Conservation (phyloP, 1,140 invertebrate genomes). For the Drosophila nasuta region DNA sequence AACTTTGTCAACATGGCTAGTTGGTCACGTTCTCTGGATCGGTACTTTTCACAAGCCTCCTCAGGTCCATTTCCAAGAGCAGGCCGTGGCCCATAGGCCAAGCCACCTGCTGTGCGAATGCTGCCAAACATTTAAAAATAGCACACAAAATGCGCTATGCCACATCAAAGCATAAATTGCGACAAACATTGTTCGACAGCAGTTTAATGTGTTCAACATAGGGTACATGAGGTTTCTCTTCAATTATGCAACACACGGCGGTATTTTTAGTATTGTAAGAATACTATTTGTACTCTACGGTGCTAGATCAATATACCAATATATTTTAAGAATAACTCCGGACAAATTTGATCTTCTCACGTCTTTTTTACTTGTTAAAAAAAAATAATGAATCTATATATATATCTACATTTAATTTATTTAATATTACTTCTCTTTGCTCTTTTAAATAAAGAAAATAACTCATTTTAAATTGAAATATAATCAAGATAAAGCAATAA, state of each 20-base stretch:
- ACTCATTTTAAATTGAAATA: no score
- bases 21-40: slow-evolving; percentile 48
- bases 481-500: no score
- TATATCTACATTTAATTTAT: no score
- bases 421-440: no score
- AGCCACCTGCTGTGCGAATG: slow-evolving; percentile 62
- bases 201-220: background rate
- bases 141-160: slow-evolving; percentile 41
- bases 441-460: no score
- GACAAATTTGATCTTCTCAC: no score
- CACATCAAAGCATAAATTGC: slow-evolving; percentile 49
- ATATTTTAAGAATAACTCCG: no score
- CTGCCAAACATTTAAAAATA: slow-evolving; percentile 62
- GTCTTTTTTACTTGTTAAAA: no score
- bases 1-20: slow-evolving; percentile 63
- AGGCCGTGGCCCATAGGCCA: background rate
- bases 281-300: no score
- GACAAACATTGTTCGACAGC: slow-evolving; percentile 23
- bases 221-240: background rate
- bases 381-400: no score
- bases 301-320: no score
- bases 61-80: background rate
- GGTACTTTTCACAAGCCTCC: slow-evolving; percentile 56
- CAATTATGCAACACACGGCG: background rate
- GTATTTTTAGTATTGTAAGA: no score